phyloP scores from a whole-genome alignment of 1,140 invertebrate genomes.

The Drosophila yakuba region DNA sequence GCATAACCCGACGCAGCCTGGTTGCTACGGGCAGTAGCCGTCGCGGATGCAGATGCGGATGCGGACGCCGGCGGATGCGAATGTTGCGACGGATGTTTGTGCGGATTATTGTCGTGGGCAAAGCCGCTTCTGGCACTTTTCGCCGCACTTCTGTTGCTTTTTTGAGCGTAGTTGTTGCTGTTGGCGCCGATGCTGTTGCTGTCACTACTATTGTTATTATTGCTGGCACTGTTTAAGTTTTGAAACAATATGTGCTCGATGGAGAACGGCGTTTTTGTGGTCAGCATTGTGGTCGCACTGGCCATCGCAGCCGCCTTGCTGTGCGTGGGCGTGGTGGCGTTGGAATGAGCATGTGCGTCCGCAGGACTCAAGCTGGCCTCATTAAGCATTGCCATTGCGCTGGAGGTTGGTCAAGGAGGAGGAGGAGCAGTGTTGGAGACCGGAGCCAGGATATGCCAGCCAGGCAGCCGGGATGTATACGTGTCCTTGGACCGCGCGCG shows the following conservation, averaged over 20 bases:
- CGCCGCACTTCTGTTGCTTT: constrained; percentile 35
- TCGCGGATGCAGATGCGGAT: constrained; percentile 27
- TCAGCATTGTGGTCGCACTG: constrained; percentile 67
- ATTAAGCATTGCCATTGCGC: constrained; percentile 69
- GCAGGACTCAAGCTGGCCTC: constrained; percentile 60
- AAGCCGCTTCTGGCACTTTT: constrained; percentile 48
- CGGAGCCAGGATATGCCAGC: constrained; percentile 10
- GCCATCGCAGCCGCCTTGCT: constrained; percentile 29
- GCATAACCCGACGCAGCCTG: constrained; percentile 44
- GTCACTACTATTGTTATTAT: constrained; percentile 54
- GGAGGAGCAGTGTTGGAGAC: constrained; percentile 1
- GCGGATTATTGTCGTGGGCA: constrained; percentile 63
- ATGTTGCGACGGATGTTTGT: constrained; percentile 47
- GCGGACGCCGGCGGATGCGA: constrained; percentile 26
- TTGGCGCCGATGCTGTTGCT: constrained; percentile 37
- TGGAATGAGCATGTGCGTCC: constrained; percentile 30
- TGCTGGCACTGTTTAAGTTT: constrained; percentile 76
- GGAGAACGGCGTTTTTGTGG: constrained; percentile 83
- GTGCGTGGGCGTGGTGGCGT: constrained; percentile 25
- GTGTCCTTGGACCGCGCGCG: constrained; percentile 44
- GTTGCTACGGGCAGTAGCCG: constrained; percentile 20
- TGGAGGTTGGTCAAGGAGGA: not conserved
- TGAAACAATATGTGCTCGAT: constrained; percentile 84
- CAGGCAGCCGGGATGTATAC: constrained; percentile 7
- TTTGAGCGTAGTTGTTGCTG: constrained; percentile 31